phyloP scores from a whole-genome alignment of 2,113 vertebrate genomes.

The Cygnus buccinator region DNA sequence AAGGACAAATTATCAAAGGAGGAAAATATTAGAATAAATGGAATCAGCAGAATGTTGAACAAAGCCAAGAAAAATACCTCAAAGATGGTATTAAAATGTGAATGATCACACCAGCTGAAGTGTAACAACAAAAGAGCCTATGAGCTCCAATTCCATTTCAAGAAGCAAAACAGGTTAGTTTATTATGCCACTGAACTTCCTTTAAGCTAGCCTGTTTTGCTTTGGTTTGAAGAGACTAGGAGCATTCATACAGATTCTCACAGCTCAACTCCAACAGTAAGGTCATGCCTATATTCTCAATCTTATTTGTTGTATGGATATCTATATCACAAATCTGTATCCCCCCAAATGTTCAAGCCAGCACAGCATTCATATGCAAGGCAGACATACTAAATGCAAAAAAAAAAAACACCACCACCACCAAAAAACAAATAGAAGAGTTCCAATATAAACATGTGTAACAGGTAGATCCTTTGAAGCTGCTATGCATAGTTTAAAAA shows the following conservation, averaged over 20 bases:
- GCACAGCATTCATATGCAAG: neutral
- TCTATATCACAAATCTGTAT: neutral
- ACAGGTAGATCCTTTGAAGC: neutral
- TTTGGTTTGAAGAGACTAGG: neutral
- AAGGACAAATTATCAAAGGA: neutral
- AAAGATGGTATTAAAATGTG: neutral
- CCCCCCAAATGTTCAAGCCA: neutral
- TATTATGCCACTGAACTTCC: neutral
- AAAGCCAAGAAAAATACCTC: neutral
- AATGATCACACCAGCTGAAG: neutral
- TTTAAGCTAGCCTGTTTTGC: neutral
- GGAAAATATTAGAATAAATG: neutral
- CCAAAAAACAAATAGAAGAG: neutral
- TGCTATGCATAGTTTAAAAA: neutral
- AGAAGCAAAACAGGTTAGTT: neutral
- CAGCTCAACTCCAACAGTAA: neutral
- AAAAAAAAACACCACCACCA: neutral
- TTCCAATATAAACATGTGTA: neutral
- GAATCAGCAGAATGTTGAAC: neutral
- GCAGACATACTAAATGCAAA: neutral
- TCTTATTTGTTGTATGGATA: neutral
- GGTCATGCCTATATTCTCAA: neutral
- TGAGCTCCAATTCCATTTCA: neutral
- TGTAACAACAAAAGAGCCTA: neutral
- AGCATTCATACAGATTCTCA: neutral